Conservation (phyloP, 2,113 vertebrate species). For the Puma concolor region DNA sequence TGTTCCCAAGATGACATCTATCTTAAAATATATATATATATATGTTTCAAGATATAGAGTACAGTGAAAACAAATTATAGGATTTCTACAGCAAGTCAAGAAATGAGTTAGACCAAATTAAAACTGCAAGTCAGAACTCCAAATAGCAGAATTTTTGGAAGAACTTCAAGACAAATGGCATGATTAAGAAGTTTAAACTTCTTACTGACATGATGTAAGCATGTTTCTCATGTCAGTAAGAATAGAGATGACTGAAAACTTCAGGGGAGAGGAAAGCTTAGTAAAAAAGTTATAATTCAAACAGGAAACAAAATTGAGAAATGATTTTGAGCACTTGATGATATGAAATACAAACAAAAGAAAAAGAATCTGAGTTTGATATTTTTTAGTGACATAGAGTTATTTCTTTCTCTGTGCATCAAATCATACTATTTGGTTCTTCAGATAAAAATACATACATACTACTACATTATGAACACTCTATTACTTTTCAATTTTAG, state of each 20-base stretch:
- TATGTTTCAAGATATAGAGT: neutral
- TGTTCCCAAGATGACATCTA: neutral
- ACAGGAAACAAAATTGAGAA: neutral
- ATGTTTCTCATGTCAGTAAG: neutral
- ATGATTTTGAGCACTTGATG: neutral
- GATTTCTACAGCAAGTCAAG: neutral
- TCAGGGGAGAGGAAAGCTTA: neutral
- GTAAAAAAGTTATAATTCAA: neutral
- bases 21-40: neutral
- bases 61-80: neutral
- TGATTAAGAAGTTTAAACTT: constrained; percentile 23
- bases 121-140: neutral
- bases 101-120: constrained; percentile 30
- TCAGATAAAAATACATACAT: neutral
- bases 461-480: neutral
- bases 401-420: neutral
- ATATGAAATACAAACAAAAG: neutral
- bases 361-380: neutral
- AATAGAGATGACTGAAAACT: neutral
- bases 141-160: neutral
- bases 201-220: neutral
- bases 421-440: neutral
- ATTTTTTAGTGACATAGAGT: neutral
- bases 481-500: neutral
- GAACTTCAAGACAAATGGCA: neutral